Conservation (phyloP, 2,113 vertebrate species). For the Galbula dea region DNA sequence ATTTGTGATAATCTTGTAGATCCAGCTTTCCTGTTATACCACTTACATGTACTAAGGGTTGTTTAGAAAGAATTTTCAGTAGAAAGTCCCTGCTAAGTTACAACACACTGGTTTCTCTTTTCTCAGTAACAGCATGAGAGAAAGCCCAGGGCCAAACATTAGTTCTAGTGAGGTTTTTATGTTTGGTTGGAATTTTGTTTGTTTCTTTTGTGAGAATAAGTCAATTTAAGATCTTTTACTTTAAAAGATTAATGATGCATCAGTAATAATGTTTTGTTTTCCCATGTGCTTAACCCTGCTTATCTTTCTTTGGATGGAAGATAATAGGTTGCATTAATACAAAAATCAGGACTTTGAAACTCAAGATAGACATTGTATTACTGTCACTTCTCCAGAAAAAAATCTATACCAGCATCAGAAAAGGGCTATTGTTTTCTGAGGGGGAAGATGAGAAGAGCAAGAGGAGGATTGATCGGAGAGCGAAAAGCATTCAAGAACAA, state of each 20-base stretch:
- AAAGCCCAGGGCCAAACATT: background rate
- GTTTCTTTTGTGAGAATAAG: background rate
- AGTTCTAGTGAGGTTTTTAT: background rate
- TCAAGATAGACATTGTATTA: constrained; percentile 6
- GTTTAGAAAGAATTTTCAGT: background rate
- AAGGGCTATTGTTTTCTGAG: constrained; percentile 14
- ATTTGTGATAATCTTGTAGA: background rate
- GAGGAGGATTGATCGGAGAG: background rate
- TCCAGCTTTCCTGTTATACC: background rate
- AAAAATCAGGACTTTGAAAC: background rate
- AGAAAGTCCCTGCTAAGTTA: background rate
- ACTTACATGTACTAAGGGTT: background rate
- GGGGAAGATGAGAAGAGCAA: constrained; percentile 2
- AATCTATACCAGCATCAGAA: constrained; percentile 7
- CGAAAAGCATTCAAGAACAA: constrained; percentile 1
- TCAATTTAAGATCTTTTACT: background rate
- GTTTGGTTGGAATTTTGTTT: background rate
- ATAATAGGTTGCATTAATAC: background rate
- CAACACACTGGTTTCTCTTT: background rate
- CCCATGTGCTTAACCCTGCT: background rate
- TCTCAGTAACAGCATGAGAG: background rate
- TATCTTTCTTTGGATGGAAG: background rate
- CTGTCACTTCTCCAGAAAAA: constrained; percentile 11
- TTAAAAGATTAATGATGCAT: background rate
- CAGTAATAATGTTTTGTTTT: background rate